These are phyloP conservation scores for Coenonympha arcania DNA, from an alignment of 2,888 invertebrate genomes.

Conservation along the genomic window DNA sequence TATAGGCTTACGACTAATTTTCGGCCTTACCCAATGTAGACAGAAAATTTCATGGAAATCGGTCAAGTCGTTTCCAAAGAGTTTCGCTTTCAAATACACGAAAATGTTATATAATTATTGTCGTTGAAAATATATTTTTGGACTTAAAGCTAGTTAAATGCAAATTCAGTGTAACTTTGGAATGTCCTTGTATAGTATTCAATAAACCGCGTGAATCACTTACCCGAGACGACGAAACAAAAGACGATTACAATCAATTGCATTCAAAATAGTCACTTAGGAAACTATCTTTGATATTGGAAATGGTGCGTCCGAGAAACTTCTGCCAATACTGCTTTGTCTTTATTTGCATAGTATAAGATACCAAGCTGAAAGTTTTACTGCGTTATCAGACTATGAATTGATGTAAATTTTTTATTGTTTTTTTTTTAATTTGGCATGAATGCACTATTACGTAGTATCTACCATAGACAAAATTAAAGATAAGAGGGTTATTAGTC, in stretches of 20 bases:
- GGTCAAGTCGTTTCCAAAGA: no score
- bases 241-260: conserved; percentile 11
- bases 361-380: conserved; percentile 1
- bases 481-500: no score
- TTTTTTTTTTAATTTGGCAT: no score
- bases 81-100: no score
- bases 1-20: no score
- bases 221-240: neutral
- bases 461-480: no score
- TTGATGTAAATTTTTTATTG: neutral
- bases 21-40: no score
- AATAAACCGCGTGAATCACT: conserved; percentile 30
- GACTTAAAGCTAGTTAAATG: no score
- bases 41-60: no score
- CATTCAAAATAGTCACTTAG: conserved; percentile 9
- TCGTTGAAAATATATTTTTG: no score
- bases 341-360: neutral
- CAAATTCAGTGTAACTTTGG: neutral
- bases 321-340: conserved; percentile 2
- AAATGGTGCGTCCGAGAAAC: conserved; percentile 1
- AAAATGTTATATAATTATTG: no score
- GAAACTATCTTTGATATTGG: conserved; percentile 10
- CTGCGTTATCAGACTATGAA: neutral
- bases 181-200: neutral
- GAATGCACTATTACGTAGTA: no score